Evolutionary conservation across 2,113 vertebrate species (phyloP).

Genomic region (Datnioides undecimradiatus): DNA sequence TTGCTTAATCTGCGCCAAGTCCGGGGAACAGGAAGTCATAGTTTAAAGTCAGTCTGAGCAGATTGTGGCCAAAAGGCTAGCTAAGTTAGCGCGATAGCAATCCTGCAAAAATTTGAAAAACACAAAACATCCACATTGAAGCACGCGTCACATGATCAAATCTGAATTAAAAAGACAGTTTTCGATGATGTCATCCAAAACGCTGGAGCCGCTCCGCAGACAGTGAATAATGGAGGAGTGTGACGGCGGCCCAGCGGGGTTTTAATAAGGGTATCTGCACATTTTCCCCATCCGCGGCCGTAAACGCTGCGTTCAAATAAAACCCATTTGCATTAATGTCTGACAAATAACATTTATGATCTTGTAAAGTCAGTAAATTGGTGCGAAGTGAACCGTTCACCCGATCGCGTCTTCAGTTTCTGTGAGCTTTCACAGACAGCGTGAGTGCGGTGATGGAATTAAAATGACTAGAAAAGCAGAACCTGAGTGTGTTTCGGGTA

Average conservation of each 20-base stretch:
- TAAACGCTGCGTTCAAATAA: neutral
- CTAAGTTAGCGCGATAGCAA: neutral
- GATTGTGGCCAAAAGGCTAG: neutral
- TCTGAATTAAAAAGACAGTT: neutral
- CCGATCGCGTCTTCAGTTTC: neutral
- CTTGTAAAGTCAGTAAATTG: neutral
- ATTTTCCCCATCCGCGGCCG: constrained; percentile 4
- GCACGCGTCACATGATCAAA: neutral
- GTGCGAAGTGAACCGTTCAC: neutral
- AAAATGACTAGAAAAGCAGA: neutral
- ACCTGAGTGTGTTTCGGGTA: neutral
- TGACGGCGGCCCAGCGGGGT: constrained; percentile 30
- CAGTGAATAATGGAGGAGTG: constrained; percentile 19
- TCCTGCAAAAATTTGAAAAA: too few relatives aligned
- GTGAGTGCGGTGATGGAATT: neutral
- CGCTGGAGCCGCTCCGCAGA: neutral
- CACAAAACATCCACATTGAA: neutral
- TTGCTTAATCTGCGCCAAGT: constrained; percentile 43
- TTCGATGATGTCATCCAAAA: neutral
- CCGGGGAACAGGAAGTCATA: neutral
- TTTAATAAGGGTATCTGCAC: constrained; percentile 41
- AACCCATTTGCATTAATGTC: constrained; percentile 28
- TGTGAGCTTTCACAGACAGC: neutral
- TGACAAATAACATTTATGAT: neutral
- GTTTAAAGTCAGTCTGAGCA: neutral